phyloP scores from a whole-genome alignment of 2,888 invertebrate species.

The Pelosia muscerda region DNA sequence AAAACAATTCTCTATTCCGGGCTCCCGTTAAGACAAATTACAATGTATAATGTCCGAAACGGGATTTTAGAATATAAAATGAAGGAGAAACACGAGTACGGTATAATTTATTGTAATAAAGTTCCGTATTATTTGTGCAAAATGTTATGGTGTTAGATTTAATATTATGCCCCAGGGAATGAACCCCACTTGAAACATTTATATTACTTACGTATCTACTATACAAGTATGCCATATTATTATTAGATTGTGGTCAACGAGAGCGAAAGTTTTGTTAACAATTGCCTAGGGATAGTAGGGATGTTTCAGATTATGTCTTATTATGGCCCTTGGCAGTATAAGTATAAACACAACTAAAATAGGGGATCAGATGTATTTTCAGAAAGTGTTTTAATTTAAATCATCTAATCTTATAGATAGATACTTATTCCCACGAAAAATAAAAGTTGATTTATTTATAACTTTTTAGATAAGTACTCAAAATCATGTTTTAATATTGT shows the following conservation, averaged over 20 bases:
- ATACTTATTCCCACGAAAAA: too few relatives aligned
- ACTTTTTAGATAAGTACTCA: too few relatives aligned
- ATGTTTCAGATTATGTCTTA: background rate
- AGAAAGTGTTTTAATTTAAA: too few relatives aligned
- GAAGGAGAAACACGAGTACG: background rate
- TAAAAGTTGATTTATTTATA: too few relatives aligned
- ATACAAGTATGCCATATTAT: background rate
- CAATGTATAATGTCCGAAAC: constrained; percentile 8
- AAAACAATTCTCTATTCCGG: background rate
- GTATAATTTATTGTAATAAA: background rate
- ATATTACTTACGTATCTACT: background rate
- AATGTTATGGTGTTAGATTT: background rate
- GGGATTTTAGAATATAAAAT: constrained; percentile 4
- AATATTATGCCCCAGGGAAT: background rate
- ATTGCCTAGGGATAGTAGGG: too few relatives aligned
- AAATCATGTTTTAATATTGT: too few relatives aligned
- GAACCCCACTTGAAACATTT: constrained; percentile 1
- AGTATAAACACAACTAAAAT: too few relatives aligned
- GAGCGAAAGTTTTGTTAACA: background rate
- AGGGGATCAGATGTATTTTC: too few relatives aligned
- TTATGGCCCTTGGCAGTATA: background rate
- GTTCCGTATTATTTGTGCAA: background rate
- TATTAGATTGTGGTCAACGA: background rate
- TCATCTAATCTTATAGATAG: too few relatives aligned
- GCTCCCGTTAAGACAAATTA: background rate